Evolutionary conservation across 2,888 invertebrate species (phyloP).

Genomic region (Caenorhabditis becei): DNA sequence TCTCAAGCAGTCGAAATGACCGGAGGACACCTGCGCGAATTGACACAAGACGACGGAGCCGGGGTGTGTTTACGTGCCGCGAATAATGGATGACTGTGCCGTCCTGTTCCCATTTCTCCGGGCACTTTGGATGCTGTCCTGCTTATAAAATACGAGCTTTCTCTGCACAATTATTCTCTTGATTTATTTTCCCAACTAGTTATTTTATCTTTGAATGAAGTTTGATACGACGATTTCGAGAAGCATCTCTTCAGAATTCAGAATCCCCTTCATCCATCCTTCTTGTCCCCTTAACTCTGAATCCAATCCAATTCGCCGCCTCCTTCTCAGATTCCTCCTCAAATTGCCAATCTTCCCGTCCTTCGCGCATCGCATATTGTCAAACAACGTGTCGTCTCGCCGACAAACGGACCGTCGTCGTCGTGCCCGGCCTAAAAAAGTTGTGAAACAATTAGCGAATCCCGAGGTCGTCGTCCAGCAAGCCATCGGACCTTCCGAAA

Average conservation of each 20-base stretch:
- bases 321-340: background rate
- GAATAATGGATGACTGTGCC: constrained; percentile 3
- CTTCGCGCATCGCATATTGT: constrained; percentile 21
- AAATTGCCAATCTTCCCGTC: constrained; percentile 2
- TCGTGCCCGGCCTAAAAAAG: constrained; percentile 30
- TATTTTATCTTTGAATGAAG: too few species aligned
- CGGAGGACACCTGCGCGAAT: constrained; percentile 23
- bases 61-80: background rate
- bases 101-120: too few species aligned
- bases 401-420: constrained; percentile 21
- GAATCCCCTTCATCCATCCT: too few species aligned
- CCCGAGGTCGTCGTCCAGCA: constrained; percentile 31
- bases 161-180: too few species aligned
- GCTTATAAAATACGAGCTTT: too few species aligned
- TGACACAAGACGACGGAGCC: constrained; percentile 4
- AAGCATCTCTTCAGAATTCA: too few species aligned
- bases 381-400: constrained; percentile 27
- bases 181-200: too few species aligned
- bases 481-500: background rate
- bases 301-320: background rate
- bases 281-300: background rate
- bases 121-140: too few species aligned
- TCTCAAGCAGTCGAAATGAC: background rate
- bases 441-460: constrained; percentile 55
- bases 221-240: too few species aligned